These are phyloP conservation scores for Ctenodactylus gundi DNA, from an alignment of 2,113 vertebrate genomes.

Conservation along the genomic window DNA sequence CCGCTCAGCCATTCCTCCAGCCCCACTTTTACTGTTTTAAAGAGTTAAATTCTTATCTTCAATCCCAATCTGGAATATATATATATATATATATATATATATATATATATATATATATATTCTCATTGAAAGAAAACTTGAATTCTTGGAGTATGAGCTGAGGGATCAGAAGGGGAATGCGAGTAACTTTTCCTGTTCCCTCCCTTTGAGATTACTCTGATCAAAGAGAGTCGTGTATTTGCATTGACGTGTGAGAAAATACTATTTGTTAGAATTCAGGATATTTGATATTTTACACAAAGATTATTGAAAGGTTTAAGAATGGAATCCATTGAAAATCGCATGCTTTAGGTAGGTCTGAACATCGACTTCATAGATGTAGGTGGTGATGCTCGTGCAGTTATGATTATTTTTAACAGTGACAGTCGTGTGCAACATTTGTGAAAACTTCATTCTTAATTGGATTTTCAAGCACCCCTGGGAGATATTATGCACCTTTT, in stretches of 20 bases:
- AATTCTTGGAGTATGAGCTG: neutral
- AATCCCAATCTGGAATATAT: neutral
- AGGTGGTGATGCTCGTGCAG: neutral
- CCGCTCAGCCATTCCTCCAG: no score
- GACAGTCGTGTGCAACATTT: neutral
- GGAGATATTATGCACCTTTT: neutral
- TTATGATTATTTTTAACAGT: neutral
- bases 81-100: neutral
- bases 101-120: neutral
- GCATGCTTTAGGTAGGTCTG: neutral
- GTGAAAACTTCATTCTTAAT: neutral
- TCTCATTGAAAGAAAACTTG: neutral
- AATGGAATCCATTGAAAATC: neutral
- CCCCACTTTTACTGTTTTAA: conserved; percentile 19
- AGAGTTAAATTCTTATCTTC: neutral
- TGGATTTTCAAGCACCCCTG: neutral
- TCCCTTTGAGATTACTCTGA: neutral
- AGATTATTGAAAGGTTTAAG: neutral
- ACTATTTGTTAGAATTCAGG: neutral
- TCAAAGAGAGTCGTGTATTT: neutral
- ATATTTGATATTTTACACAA: neutral
- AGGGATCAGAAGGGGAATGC: accelerated
- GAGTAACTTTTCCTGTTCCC: neutral
- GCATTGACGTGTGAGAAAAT: neutral
- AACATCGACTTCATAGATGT: neutral